Conservation (phyloP, 2,113 vertebrate genomes). For the Paracyprichromis sp. region DNA sequence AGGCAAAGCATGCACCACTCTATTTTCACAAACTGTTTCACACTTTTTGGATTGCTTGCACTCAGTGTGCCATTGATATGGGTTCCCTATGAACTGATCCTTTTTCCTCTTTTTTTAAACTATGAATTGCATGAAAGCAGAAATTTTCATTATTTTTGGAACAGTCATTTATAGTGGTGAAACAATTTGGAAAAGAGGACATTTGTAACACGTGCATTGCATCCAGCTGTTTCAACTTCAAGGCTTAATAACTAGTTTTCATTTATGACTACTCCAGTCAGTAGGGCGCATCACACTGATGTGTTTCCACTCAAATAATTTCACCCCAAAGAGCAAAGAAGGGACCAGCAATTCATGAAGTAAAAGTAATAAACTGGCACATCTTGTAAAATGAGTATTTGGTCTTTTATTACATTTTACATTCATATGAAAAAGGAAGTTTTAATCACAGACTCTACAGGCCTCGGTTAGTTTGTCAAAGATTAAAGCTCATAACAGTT, state of each 20-base stretch:
- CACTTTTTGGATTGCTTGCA: background rate
- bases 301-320: background rate
- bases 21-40: background rate
- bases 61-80: background rate
- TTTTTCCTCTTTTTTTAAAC: background rate
- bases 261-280: background rate
- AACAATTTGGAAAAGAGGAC: background rate
- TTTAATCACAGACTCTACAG: background rate
- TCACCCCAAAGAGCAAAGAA: background rate
- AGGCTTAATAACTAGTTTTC: background rate
- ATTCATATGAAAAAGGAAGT: background rate
- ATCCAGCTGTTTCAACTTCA: background rate
- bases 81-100: background rate
- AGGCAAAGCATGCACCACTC: background rate
- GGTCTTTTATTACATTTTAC: conserved; percentile 33
- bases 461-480: background rate
- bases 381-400: conserved; percentile 27
- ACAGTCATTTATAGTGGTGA: background rate
- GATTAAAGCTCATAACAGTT: background rate
- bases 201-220: background rate
- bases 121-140: background rate
- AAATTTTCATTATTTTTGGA: background rate
- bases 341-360: conserved; percentile 22
- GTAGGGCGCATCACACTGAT: background rate
- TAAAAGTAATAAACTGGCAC: conserved; percentile 12